These are phyloP conservation scores for Podargus strigoides DNA, from an alignment of 2,797 vertebrate genomes.

Conservation along the genomic window DNA sequence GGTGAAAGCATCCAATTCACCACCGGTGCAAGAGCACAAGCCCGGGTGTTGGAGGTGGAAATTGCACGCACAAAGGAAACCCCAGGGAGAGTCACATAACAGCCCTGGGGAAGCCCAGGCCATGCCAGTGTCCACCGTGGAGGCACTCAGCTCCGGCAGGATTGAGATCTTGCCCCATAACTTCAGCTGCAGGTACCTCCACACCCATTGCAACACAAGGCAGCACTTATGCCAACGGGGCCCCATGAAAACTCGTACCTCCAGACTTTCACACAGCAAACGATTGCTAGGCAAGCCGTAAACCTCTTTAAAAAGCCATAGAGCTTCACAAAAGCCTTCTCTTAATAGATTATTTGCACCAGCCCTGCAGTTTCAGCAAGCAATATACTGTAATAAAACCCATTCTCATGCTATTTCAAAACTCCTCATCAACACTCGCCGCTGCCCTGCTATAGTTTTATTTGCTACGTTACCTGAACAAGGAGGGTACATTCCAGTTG, in stretches of 20 bases:
- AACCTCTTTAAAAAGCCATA: conserved; percentile 34
- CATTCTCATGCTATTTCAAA: conserved; percentile 61
- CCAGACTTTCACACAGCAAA: neutral
- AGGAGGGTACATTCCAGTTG: conserved; percentile 52
- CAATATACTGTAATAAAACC: conserved; percentile 38
- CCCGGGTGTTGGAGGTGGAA: rapidly evolving
- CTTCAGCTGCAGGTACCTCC: neutral
- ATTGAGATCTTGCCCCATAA: neutral
- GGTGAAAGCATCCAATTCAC: rapidly evolving
- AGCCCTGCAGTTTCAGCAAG: conserved; percentile 49
- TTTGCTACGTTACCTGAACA: conserved; percentile 39
- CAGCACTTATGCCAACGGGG: neutral
- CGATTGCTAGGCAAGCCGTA: neutral
- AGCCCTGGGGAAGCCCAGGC: neutral
- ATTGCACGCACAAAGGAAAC: neutral
- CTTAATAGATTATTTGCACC: conserved; percentile 24
- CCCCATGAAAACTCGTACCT: neutral
- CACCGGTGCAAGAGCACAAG: rapidly evolving
- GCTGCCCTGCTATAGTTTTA: conserved; percentile 32
- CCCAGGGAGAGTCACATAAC: rapidly evolving
- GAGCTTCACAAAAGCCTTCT: conserved; percentile 49
- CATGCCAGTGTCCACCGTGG: rapidly evolving
- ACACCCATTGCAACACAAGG: neutral
- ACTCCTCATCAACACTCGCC: conserved; percentile 30
- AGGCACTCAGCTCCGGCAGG: neutral